Base-by-base conservation (phyloP, 2,888 invertebrate species). In the Arge pagana region DNA sequence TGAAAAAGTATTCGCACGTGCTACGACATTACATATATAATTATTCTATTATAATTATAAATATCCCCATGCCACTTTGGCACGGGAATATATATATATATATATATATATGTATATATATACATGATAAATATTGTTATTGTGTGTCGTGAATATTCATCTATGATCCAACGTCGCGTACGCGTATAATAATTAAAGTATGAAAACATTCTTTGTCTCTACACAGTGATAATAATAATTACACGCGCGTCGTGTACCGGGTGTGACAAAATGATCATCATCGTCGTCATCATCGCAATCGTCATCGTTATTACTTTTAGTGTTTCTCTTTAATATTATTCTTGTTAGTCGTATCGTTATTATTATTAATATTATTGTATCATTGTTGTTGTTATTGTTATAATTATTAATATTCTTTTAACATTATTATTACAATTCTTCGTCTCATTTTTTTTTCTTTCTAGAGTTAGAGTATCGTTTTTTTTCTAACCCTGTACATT, bases 211-310 rank as follows among this genome's bases (percentile, higher is more conserved):
- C 16, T 33, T 45, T 15, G 15, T 45, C 19, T 31, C 33, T 45
- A 16, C 11, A 10, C 23, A 21, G 21, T 16, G 13, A 15, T 40
- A 40, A 19, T 40, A n/a, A n/a, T 18, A 50, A 19, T 48, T 13
- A 42, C 23, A 26, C 42, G 23, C 28, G 42, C 26, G 26, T 42
- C 42, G 42, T n/a, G n/a, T n/a, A n/a, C n/a, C n/a, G n/a, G n/a
- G n/a, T n/a, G n/a, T n/a, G n/a, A n/a, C n/a, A n/a, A n/a, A n/a
- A n/a, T n/a, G n/a, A n/a, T 31, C 11, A 3, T 7, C 13, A 11
- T 31, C 31, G 3, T 31, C 2, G 8, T 13, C 31, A n/a, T 31
- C 11, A 31, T 10, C 31, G 11, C n/a, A n/a, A n/a, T 31, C 31
- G 6, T n/a, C 31, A 11, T 31, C 31, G 1, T 31, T 3, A 11